Evolutionary conservation across 2,113 vertebrate genomes (phyloP).

Genomic region (Dicerorhinus sumatrensis): DNA sequence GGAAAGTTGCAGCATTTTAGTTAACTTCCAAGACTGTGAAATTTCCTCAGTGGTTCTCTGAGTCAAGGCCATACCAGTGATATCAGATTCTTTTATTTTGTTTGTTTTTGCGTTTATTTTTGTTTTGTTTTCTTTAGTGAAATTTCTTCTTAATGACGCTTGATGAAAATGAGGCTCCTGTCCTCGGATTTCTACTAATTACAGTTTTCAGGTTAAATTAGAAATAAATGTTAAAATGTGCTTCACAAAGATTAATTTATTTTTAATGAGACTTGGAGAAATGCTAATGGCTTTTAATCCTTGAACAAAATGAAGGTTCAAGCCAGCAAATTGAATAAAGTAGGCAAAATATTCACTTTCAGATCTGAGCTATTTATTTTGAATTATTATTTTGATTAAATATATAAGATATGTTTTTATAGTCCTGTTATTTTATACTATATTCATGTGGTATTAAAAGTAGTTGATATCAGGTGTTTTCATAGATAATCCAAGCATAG

Average conservation of each 20-base stretch:
- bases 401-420: not conserved
- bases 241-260: constrained; percentile 58
- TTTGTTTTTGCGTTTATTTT: not conserved
- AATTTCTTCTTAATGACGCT: not conserved
- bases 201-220: constrained; percentile 13
- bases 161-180: constrained; percentile 3
- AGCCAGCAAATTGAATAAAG: not conserved
- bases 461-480: not conserved
- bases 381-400: not conserved
- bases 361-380: not conserved
- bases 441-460: not conserved
- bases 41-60: not conserved
- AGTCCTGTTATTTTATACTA: not conserved
- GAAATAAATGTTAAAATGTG: constrained; percentile 41
- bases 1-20: not conserved
- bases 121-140: not conserved
- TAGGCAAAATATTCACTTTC: constrained; percentile 20
- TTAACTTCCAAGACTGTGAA: not conserved
- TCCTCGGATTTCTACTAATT: constrained; percentile 22
- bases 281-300: constrained; percentile 38
- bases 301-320: not conserved
- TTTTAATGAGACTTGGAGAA: constrained; percentile 64
- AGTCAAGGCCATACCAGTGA: not conserved
- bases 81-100: not conserved
- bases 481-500: not conserved